A percentile compares a stretch with the other conserved stretches of the same genome.
These are phyloP conservation scores for Pluvianellus socialis DNA, from an alignment of 2,113 vertebrate species.

Conservation along the genomic window DNA sequence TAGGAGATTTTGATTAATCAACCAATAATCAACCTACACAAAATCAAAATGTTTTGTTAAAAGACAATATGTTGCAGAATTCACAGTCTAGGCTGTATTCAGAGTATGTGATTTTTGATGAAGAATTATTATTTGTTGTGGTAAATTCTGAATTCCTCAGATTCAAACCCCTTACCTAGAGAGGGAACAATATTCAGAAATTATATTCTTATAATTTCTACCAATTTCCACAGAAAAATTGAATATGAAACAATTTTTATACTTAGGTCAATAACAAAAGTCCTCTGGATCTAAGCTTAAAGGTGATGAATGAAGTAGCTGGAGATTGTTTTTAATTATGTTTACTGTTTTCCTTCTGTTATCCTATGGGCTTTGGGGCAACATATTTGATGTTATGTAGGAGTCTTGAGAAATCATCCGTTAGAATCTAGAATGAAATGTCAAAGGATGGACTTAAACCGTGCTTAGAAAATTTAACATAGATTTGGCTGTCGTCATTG, in stretches of 20 bases:
- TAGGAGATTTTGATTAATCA: background rate
- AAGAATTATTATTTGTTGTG: background rate
- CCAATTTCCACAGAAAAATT: background rate
- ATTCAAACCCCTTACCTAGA: background rate
- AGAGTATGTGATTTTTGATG: background rate
- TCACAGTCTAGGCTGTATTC: background rate
- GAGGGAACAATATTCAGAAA: background rate
- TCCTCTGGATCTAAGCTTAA: background rate
- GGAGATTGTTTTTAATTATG: background rate
- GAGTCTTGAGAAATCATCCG: background rate
- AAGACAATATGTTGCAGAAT: background rate
- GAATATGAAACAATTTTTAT: background rate
- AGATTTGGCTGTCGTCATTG: background rate
- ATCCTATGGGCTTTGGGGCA: background rate
- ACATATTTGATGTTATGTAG: background rate
- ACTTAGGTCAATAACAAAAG: background rate
- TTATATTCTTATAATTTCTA: background rate
- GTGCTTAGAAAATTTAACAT: background rate
- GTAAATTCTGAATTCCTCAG: background rate
- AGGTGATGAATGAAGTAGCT: background rate
- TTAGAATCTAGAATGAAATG: background rate
- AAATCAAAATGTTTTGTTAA: background rate
- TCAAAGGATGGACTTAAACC: background rate
- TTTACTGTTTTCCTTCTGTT: background rate
- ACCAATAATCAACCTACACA: background rate